Base-by-base conservation (phyloP, 2,888 invertebrate species). In the Seira ritae region DNA sequence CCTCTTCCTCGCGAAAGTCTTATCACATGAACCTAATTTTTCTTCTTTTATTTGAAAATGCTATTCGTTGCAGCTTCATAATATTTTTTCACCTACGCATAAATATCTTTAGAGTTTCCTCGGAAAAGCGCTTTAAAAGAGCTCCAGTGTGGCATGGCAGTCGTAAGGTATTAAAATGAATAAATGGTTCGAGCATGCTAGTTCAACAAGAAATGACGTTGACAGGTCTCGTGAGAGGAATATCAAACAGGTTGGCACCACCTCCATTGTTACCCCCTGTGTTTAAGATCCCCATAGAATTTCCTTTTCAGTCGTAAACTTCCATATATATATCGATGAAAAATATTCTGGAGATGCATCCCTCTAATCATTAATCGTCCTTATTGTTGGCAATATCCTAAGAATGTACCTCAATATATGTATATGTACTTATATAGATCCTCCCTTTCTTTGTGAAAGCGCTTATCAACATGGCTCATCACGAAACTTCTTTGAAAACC, bases 171-270 rank as follows among this genome's bases (percentile, higher is more conserved):
- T 50, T 50, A 50, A 50, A 50, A 50, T 50, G 50, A 50, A 50
- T 50, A 50, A 50, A 50, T 50, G 50, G 50, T 50, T 50, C 3
- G 50, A 50, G 50, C 67, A 75, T 67, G 62, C 60, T 62, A 24
- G 78, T 79, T 79, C 79, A n/a, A n/a, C 67, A 72, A 37, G 24
- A 55, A 73, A 73, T 68, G 80, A 80, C 80, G 73, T 80, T 80
- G 68, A 73, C 37, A 68, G 62, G 65, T 60, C 62, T 15, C 69
- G 74, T 74, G 80, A 68, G 37, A 65, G 15, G 80, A 80, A 80
- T 80, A 80, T 60, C 80, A 80, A 80, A 74, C 69, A 74, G 65
- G 79, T 69, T 69, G 69, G 50, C 12, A 50, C 50, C 50, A 50
- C 17, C 17, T 50, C 50, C 17, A 12, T 50, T 50, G 50, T 50